Base-by-base conservation (phyloP, 1,140 invertebrate species). In the Hyles vespertilio region DNA sequence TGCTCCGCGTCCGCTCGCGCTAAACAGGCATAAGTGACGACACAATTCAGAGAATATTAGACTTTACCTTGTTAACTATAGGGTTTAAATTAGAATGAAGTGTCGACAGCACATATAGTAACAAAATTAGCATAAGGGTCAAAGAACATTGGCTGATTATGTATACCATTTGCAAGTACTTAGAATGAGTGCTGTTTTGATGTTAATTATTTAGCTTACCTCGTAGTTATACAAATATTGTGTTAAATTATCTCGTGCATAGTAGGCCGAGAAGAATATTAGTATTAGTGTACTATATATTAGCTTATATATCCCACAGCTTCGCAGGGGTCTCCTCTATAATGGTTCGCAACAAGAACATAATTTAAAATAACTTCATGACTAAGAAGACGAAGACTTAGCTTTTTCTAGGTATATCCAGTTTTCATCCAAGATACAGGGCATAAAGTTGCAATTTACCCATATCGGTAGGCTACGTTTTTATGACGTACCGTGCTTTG, bases 121-220 rank as follows among this genome's bases (percentile, higher is more conserved):
- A 57, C 51, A 63, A 69, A 49, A 57, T 59, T 61, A 62, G 48
- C 46, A 46, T 53, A 69, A 74, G 70, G 78, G 79, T 84, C 79
- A 81, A 80, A 81, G 79, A 79, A 81, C 81, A 84, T 57, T 61
- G 68, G 65, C 71, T 79, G 77, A 81, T 77, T 69, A 69, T 61
- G 54, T 44, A 55, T 59, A 22, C 44, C 46, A 58, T 60, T 63
- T 52, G 61, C 50, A n/a, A 52, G 56, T 64, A 61, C 52, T 68
- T 64, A 64, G 66, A 61, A 60, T 33, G 50, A 58, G 43, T 61
- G 57, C 51, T 59, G 56, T 53, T 63, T 52, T 32, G 40, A 55
- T 64, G 54, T 56, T 67, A 62, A 54, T 58, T 40, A 40, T 47
- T 22, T 48, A n/a, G 46, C 46, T 11, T 61, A 59, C 52, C 22